These are phyloP conservation scores for Orientallactaga sibirica DNA, from an alignment of 2,797 vertebrate species.

Conservation along the genomic window DNA sequence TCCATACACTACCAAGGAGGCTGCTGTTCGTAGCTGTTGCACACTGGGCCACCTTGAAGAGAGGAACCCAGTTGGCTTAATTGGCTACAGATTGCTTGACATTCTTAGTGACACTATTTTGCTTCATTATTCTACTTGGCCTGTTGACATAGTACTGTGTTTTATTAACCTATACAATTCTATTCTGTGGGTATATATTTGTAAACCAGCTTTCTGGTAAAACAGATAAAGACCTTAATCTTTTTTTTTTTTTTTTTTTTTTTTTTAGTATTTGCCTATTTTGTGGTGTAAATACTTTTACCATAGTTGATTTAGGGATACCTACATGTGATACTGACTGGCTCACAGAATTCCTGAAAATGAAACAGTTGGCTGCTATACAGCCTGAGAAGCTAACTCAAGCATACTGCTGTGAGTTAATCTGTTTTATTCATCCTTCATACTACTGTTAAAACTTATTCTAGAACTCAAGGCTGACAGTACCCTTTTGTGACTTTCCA, in stretches of 20 bases:
- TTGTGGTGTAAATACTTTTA: constrained; percentile 3
- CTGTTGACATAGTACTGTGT: constrained; percentile 20
- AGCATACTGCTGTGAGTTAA: background rate
- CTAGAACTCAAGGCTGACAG: background rate
- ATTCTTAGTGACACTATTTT: background rate
- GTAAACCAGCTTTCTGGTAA: constrained; percentile 34
- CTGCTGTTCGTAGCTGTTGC: too few species aligned
- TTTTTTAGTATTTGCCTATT: constrained; percentile 37
- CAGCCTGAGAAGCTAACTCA: background rate
- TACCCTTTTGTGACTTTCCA: constrained; percentile 2
- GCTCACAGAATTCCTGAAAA: constrained; percentile 51
- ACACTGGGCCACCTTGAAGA: too few species aligned
- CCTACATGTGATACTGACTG: background rate
- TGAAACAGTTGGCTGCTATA: background rate
- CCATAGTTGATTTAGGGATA: constrained; percentile 6
- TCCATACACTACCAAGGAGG: too few species aligned
- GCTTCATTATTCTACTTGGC: background rate
- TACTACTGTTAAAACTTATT: constrained; percentile 13
- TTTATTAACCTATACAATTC: background rate
- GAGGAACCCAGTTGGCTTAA: too few species aligned
- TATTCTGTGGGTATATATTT: background rate
- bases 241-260: background rate
- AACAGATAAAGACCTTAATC: background rate
- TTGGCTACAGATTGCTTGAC: too few species aligned
- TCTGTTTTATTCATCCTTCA: background rate